A percentile compares a stretch with the other conserved stretches of the same genome.
phyloP scores from a whole-genome alignment of 2,113 vertebrate genomes.

The Gymnobelideus leadbeateri region DNA sequence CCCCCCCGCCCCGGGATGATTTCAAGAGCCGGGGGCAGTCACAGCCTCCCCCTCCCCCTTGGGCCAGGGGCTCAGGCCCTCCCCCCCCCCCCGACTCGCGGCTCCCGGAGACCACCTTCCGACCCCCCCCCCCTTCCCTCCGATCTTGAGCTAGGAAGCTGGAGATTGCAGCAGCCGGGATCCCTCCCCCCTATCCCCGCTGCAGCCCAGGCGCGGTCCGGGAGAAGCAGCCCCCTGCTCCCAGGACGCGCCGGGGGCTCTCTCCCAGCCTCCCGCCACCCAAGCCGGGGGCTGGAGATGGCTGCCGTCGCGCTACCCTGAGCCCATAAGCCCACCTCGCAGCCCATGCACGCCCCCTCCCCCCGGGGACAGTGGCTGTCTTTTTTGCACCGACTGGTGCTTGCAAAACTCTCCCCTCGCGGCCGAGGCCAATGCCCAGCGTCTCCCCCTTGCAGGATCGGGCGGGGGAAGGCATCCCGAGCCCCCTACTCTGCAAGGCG shows the following conservation, averaged over 20 bases:
- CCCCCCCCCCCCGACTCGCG: too few relatives aligned
- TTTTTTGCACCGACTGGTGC: slow-evolving; percentile 27
- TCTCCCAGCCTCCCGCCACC: neutral
- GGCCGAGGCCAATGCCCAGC: neutral
- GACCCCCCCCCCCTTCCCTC: neutral
- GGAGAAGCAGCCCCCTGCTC: neutral
- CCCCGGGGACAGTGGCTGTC: neutral
- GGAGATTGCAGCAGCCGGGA: neutral
- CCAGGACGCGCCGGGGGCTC: neutral
- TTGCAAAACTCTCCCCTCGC: neutral
- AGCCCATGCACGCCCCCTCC: neutral
- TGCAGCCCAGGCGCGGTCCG: neutral
- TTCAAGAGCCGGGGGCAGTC: too few relatives aligned
- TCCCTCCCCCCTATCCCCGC: neutral
- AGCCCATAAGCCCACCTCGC: too few relatives aligned
- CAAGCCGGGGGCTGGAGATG: too few relatives aligned
- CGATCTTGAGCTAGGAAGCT: too few relatives aligned
- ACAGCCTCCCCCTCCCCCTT: neutral
- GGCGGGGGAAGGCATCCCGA: slow-evolving; percentile 49
- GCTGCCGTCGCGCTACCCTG: too few relatives aligned
- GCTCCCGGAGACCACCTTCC: neutral
- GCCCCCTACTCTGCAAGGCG: slow-evolving; percentile 53
- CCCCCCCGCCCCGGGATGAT: too few relatives aligned
- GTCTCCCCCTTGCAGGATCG: neutral
- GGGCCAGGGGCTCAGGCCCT: neutral